Percentiles rank a stretch among this genome's conserved stretches.
Conservation (phyloP, 2,113 vertebrate species). For the Siniperca chuatsi region DNA sequence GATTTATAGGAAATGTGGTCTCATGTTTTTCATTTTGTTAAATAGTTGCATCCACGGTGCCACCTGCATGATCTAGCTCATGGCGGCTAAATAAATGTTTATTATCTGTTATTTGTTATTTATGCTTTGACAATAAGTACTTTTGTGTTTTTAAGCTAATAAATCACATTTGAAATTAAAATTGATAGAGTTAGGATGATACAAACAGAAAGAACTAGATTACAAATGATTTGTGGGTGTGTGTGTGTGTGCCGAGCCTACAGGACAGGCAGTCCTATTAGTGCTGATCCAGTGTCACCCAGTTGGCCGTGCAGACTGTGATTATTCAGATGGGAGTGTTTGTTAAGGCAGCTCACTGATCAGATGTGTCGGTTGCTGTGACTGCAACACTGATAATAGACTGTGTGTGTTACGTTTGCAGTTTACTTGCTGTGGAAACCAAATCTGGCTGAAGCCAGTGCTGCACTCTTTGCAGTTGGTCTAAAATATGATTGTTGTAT, state of each 20-base stretch:
- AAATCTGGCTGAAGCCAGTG: background rate
- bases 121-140: background rate
- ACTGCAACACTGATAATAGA: constrained; percentile 30
- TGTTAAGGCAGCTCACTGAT: constrained; percentile 57
- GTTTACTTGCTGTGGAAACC: background rate
- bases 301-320: constrained; percentile 54
- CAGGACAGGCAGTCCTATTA: constrained; percentile 47
- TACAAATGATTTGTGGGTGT: background rate
- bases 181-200: constrained; percentile 6
- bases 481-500: background rate
- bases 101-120: background rate
- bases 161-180: constrained; percentile 20
- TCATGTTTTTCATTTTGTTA: background rate
- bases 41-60: background rate
- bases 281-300: constrained; percentile 50
- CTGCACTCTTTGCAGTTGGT: background rate
- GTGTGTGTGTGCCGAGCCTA: background rate
- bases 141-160: background rate
- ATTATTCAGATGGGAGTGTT: constrained; percentile 69
- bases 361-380: constrained; percentile 51
- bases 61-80: background rate
- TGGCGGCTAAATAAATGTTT: background rate
- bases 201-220: background rate
- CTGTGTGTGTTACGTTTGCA: background rate
- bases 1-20: background rate